Evolutionary conservation across 2,888 invertebrate genomes (phyloP).

Genomic region (Fragum fragum): DNA sequence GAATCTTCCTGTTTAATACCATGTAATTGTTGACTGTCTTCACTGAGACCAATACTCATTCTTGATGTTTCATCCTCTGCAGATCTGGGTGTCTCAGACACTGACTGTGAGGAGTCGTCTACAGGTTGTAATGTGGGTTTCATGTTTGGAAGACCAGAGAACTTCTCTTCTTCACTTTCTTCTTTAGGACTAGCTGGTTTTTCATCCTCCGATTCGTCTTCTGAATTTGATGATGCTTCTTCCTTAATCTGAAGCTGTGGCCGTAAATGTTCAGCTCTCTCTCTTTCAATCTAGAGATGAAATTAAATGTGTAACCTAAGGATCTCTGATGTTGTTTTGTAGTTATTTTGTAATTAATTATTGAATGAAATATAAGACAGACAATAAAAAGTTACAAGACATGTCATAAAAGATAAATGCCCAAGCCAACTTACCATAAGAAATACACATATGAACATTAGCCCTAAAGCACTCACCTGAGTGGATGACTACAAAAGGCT

Average conservation of each 20-base stretch:
- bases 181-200: conserved; percentile 51
- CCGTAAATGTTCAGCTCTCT: conserved; percentile 94
- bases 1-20: conserved; percentile 69
- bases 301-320: no score
- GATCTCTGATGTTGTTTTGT: no score
- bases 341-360: no score
- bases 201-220: conserved; percentile 66
- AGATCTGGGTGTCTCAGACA: conserved; percentile 63
- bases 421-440: no score
- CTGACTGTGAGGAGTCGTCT: conserved; percentile 65
- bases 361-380: no score
- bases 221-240: conserved; percentile 58
- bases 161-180: conserved; percentile 61
- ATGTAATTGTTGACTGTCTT: conserved; percentile 73
- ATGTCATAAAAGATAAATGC: no score
- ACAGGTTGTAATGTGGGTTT: conserved; percentile 72
- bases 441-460: no score
- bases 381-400: no score
- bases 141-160: conserved; percentile 71
- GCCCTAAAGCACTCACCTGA: no score
- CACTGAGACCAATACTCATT: conserved; percentile 65
- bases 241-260: conserved; percentile 92
- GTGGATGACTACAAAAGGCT: no score
- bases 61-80: conserved; percentile 70
- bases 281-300: conserved; percentile 89